Evolutionary conservation across 2,888 invertebrate genomes (phyloP), one percentile per base, ranked within the genome.

Genomic region (Ephialtes manifestator): DNA sequence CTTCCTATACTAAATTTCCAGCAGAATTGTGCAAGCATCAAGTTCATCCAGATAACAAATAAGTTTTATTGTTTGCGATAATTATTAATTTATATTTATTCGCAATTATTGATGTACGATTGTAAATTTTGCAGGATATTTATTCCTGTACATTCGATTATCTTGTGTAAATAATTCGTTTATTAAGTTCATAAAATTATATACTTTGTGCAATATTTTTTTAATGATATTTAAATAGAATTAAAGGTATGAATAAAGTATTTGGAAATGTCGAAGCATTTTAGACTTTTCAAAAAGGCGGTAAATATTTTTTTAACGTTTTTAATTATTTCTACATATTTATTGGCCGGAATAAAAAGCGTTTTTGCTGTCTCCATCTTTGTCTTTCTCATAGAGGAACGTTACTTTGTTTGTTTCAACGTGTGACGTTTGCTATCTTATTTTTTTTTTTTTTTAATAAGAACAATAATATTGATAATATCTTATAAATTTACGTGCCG

Each of bases 331-430:
- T 31, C 31, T 31, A 5, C 31, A 31, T 31, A 31, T 31, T 31
- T 5, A 31, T 31, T 31, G 31, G 31, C 31, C 31, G 5, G 5
- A 31, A 31, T 31, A 31, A 31, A 31, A n/a, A n/a, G n/a, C 72
- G 24, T 24, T 58, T 71, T 58, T 60, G 43, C 20, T 20, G 39
- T 72, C 39, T 39, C 15, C 13, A 53, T 70, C 13, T 43, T 24
- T 8, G 24, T 68, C 24, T 24, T 15, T 46, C 68, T 4, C n/a
- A 15, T 20, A 4, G 13, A 68, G 15, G 7, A 53, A n/a, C n/a
- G 53, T 13, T 1, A 31, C 11, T 20, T 13, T 71, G 53, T 28
- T 55, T 55, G 39, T 43, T 39, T 20, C 55, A 55, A 55, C 55
- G 55, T 51, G 4, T 20, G 24, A 31, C 43, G n/a, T n/a, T 8